A percentile compares a stretch with the other conserved stretches of the same genome.
Evolutionary conservation across 2,888 invertebrate species (phyloP).

Genomic region (Orthonychiurus folsomi): DNA sequence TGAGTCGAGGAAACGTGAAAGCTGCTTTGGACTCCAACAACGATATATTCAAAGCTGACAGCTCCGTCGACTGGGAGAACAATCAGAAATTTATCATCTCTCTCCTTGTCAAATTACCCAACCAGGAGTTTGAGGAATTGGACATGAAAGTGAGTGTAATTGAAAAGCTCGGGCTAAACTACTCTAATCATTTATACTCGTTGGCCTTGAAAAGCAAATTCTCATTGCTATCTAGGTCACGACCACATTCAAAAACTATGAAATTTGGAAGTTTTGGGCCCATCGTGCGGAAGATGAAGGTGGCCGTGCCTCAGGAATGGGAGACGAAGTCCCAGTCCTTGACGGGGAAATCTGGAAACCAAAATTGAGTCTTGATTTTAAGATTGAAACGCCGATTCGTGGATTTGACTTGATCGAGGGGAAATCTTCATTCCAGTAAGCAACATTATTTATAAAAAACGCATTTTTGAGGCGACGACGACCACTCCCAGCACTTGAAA

Average conservation of each 20-base stretch:
- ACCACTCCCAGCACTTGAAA: too few species aligned
- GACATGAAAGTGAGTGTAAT: constrained; percentile 30
- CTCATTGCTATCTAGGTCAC: constrained; percentile 11
- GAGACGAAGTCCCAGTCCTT: background rate
- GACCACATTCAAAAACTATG: constrained; percentile 6
- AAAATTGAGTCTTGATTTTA: constrained; percentile 15
- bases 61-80: constrained; percentile 25
- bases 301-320: too few species aligned
- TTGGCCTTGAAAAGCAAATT: constrained; percentile 3
- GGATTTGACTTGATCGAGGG: constrained; percentile 26
- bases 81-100: constrained; percentile 21
- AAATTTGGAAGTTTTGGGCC: constrained; percentile 11
- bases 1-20: constrained; percentile 27
- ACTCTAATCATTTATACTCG: background rate
- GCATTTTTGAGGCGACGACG: too few species aligned
- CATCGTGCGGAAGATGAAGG: constrained; percentile 9
- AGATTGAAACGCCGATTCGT: constrained; percentile 30
- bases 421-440: constrained; percentile 11
- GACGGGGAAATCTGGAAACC: background rate
- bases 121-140: constrained; percentile 22
- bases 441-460: too few species aligned
- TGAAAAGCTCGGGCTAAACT: too few species aligned
- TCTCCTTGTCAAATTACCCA: constrained; percentile 25
- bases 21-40: constrained; percentile 16
- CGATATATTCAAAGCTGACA: constrained; percentile 23